Conservation (phyloP, 2,888 invertebrate species). For the Serrognathus titanus region DNA sequence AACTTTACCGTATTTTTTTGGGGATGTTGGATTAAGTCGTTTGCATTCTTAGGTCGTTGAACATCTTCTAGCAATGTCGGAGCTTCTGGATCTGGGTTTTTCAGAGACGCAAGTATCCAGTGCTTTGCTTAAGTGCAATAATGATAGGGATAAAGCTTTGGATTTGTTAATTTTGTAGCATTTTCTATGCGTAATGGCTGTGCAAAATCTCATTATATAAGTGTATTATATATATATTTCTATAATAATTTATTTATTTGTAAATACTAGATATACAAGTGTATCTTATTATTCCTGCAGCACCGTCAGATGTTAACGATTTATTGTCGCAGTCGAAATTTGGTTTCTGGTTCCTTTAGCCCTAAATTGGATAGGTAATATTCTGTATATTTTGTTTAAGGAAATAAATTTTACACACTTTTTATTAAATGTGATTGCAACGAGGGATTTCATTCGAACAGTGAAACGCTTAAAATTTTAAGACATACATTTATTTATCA, state of each 20-base stretch:
- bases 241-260: conserved; percentile 20
- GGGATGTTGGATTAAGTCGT: conserved; percentile 1
- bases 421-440: too few species aligned
- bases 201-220: conserved; percentile 15
- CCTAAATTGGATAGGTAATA: too few species aligned
- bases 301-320: neutral
- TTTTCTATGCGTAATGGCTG: conserved; percentile 12
- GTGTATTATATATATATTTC: conserved; percentile 12
- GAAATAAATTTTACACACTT: too few species aligned
- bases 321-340: too few species aligned
- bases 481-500: too few species aligned
- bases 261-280: conserved; percentile 7
- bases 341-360: too few species aligned
- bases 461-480: too few species aligned
- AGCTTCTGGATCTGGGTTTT: conserved; percentile 80
- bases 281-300: conserved; percentile 6
- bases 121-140: conserved; percentile 72
- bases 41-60: conserved; percentile 56
- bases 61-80: conserved; percentile 72
- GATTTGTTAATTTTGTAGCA: conserved; percentile 75
- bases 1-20: too few species aligned
- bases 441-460: too few species aligned
- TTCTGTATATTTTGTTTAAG: too few species aligned
- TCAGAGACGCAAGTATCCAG: conserved; percentile 70
- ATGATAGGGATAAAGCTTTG: conserved; percentile 81